phyloP scores from a whole-genome alignment of 2,888 invertebrate species.

The Caenorhabditis uteleia region DNA sequence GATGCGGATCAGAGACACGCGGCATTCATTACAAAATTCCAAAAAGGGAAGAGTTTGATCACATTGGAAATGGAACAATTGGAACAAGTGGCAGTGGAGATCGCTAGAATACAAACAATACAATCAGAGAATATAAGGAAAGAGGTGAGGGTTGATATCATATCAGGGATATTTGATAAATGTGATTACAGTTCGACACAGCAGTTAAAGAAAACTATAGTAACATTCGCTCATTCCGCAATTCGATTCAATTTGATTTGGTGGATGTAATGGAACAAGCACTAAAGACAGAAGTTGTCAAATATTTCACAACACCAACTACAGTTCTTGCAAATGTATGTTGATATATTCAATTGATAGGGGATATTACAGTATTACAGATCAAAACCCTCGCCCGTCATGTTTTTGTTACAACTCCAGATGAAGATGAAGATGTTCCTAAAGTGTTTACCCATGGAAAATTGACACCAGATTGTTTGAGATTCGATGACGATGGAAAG shows the following conservation, averaged over 20 bases:
- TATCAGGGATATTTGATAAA: not conserved
- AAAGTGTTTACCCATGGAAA: slow-evolving; percentile 43
- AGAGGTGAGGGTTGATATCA: not conserved
- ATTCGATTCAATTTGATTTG: slow-evolving; percentile 11
- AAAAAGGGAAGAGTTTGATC: not conserved
- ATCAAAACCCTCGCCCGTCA: not conserved
- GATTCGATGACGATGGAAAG: slow-evolving; percentile 30
- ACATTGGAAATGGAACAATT: slow-evolving; percentile 25
- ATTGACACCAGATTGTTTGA: slow-evolving; percentile 24
- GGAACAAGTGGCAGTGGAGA: slow-evolving; percentile 26
- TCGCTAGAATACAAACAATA: slow-evolving; percentile 43
- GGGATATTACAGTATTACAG: not conserved
- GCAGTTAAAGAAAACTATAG: slow-evolving; percentile 32
- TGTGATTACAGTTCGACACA: slow-evolving; percentile 9
- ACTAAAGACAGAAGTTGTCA: slow-evolving; percentile 5
- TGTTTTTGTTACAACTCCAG: not conserved
- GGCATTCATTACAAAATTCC: slow-evolving; percentile 18
- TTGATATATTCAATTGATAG: slow-evolving; percentile 2
- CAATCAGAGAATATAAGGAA: slow-evolving; percentile 6
- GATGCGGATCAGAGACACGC: slow-evolving; percentile 34
- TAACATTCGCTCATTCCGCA: slow-evolving; percentile 23
- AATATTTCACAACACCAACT: slow-evolving; percentile 14
- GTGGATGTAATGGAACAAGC: slow-evolving; percentile 18
- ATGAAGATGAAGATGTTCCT: slow-evolving; percentile 4
- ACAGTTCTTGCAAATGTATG: slow-evolving; percentile 28